phyloP scores from a whole-genome alignment of 2,113 vertebrate species.

The Cephalopholis sonnerati region DNA sequence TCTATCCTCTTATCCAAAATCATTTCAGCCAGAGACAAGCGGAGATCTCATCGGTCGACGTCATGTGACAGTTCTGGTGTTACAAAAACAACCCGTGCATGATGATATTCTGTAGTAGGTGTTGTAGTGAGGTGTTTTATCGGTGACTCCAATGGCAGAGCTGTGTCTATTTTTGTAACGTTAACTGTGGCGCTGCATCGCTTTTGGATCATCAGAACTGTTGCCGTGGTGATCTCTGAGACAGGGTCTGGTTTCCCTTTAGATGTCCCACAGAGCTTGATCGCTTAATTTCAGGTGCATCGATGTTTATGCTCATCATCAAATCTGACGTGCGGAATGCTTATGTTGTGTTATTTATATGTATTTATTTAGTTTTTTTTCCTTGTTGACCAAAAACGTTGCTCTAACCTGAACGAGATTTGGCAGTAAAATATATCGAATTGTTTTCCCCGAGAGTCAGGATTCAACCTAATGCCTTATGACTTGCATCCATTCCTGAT shows the following conservation, averaged over 20 bases:
- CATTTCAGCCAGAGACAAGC: constrained; percentile 31
- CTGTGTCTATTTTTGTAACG: constrained; percentile 64
- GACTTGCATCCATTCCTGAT: constrained; percentile 76
- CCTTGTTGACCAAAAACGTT: constrained; percentile 27
- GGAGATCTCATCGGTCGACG: constrained; percentile 24
- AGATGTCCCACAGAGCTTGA: constrained; percentile 43
- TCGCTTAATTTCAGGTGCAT: constrained; percentile 52
- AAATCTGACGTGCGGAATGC: constrained; percentile 63
- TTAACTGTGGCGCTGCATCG: constrained; percentile 38
- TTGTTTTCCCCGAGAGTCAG: constrained; percentile 60
- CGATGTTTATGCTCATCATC: constrained; percentile 50
- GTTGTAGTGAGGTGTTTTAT: constrained; percentile 64
- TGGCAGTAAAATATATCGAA: constrained; percentile 42
- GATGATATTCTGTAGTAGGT: constrained; percentile 63
- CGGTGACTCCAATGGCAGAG: constrained; percentile 57
- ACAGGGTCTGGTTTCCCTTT: constrained; percentile 57
- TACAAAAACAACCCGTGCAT: constrained; percentile 66
- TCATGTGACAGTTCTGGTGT: constrained; percentile 59
- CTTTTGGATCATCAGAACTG: constrained; percentile 61
- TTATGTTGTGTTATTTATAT: constrained; percentile 65
- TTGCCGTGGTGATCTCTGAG: constrained; percentile 56
- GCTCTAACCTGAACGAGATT: constrained; percentile 44
- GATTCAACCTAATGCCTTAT: constrained; percentile 82
- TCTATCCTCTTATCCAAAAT: constrained; percentile 3
- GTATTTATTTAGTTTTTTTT: constrained; percentile 47